Evolutionary conservation across 2,113 vertebrate genomes (phyloP), one percentile per base, ranked within the genome.

Genomic region (Butorides virescens): DNA sequence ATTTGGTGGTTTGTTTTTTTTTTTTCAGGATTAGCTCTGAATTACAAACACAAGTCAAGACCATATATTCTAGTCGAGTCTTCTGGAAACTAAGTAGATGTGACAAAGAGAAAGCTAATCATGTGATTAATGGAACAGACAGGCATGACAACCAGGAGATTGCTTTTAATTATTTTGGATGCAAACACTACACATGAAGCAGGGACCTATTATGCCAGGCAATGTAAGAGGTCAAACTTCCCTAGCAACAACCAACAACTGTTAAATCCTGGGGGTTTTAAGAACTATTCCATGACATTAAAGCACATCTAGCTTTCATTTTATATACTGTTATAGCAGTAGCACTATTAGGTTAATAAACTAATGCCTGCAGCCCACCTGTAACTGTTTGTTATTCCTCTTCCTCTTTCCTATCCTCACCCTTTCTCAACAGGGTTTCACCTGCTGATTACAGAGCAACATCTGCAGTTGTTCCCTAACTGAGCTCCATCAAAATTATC

Each of bases 161-260:
- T 56, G 71, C 62, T 95, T 61, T 79, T 76, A 73, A 83, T 83
- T 87, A 81, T 47, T 82, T 23, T 47, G 26, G 56, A 63, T 49
- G 37, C 61, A 92, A 96, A 71, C 88, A 83, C 26, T 52, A 34
- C 32, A 59, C 22, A 21, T 9, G 29, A 79, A 90, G 46, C 71
- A 77, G 36, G 50, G 37, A 53, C 67, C 42, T 75, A 23, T 61
- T 55, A 70, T 21, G 18, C 82, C 39, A 86, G 59, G 72, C 79
- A 88, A 44, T 20, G 47, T 5, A 42, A 36, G 52, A 77, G 29
- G 42, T 30, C 72, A 63, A 84, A 66, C 44, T 63, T 77, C 73
- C 94, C 65, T 71, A 91, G 90, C 94, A 96, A 96, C 94, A 72
- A 75, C 55, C 44, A 88, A 27, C 37, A 83, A 37, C 46, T 47